A percentile compares a stretch with the other conserved stretches of the same genome.
Conservation (phyloP, 2,113 vertebrate species). For the Pollachius pollachius region DNA sequence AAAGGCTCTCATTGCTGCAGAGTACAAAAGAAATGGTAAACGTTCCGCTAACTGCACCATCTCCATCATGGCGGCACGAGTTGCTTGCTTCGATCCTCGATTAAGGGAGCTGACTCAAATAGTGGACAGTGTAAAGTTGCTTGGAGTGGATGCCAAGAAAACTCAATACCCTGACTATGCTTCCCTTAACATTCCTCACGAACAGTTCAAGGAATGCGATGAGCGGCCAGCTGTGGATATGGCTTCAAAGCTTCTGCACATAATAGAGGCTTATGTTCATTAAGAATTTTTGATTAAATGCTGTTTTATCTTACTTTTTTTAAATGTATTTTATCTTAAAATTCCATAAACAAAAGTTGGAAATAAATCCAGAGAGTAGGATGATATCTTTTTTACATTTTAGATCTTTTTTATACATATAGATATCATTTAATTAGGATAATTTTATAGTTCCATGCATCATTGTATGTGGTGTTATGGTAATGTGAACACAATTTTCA, state of each 20-base stretch:
- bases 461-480: too few species aligned
- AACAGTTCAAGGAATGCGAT: slow-evolving; percentile 48
- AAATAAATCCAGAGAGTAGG: too few species aligned
- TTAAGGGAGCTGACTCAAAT: slow-evolving; percentile 52
- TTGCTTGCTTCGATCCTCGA: slow-evolving; percentile 40
- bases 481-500: too few species aligned
- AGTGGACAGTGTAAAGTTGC: slow-evolving; percentile 47
- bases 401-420: too few species aligned
- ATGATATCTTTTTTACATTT: too few species aligned
- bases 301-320: too few species aligned
- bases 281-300: slow-evolving; percentile 14
- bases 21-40: slow-evolving; percentile 56
- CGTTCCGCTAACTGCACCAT: slow-evolving; percentile 44
- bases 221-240: slow-evolving; percentile 53
- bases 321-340: too few species aligned
- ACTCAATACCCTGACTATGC: slow-evolving; percentile 78
- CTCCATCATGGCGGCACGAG: slow-evolving; percentile 44
- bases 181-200: slow-evolving; percentile 71
- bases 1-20: slow-evolving; percentile 74
- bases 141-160: slow-evolving; percentile 70
- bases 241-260: slow-evolving; percentile 56
- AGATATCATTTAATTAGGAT: too few species aligned
- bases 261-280: slow-evolving; percentile 56
- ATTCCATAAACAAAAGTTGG: too few species aligned
- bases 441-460: too few species aligned